Conservation (phyloP, 2,888 invertebrate genomes). For the Tortrix viridana region DNA sequence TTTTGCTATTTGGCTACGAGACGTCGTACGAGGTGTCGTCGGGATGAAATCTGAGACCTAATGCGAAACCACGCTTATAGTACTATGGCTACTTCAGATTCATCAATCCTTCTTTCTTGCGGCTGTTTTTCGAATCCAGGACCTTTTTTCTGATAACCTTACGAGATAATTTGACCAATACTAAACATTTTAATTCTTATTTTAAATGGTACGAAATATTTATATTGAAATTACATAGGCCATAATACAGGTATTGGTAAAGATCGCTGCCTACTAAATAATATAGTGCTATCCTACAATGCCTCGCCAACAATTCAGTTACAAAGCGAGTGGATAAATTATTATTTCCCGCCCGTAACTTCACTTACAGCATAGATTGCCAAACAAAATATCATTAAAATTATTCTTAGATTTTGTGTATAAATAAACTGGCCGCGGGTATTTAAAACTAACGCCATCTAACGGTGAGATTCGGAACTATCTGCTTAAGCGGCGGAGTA, state of each 20-base stretch:
- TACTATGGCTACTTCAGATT: too few relatives aligned
- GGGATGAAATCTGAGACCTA: too few relatives aligned
- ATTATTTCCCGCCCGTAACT: slow-evolving; percentile 8
- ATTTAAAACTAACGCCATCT: slow-evolving; percentile 46
- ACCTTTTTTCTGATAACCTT: too few relatives aligned
- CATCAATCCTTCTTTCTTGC: too few relatives aligned
- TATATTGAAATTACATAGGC: background rate
- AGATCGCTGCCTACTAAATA: background rate
- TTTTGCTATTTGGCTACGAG: too few relatives aligned
- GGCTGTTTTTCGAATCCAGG: too few relatives aligned
- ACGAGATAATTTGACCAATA: too few relatives aligned
- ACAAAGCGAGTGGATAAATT: slow-evolving; percentile 4
- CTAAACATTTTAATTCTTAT: too few relatives aligned
- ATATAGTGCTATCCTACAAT: background rate
- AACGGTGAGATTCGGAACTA: slow-evolving; percentile 24
- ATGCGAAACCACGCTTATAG: too few relatives aligned
- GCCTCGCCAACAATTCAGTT: background rate
- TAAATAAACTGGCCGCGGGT: slow-evolving; percentile 29
- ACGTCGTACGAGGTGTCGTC: too few relatives aligned
- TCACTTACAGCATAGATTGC: slow-evolving; percentile 45
- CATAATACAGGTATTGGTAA: background rate
- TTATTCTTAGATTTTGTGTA: slow-evolving; percentile 45
- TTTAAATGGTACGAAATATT: too few relatives aligned
- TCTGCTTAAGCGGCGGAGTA: background rate
- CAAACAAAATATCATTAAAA: slow-evolving; percentile 46